Evolutionary conservation across 2,797 vertebrate genomes (phyloP).

Genomic region (Fratercula arctica): DNA sequence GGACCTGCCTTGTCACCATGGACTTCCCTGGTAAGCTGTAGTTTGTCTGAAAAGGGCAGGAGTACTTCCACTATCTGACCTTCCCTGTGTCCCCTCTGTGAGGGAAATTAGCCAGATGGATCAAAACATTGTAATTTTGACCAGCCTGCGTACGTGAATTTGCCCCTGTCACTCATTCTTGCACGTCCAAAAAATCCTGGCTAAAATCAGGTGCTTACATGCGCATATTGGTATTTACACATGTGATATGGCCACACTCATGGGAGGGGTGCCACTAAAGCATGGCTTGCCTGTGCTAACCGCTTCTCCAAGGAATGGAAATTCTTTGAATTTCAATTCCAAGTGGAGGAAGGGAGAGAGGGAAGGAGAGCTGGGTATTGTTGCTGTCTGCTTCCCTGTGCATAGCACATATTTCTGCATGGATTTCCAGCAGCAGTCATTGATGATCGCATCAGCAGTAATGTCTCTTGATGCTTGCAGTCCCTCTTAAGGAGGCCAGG

Average conservation of each 20-base stretch:
- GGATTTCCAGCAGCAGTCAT: slow-evolving; percentile 46
- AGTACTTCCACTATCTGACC: background rate
- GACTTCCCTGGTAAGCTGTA: background rate
- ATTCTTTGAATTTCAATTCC: background rate
- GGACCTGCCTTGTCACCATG: background rate
- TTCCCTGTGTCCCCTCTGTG: background rate
- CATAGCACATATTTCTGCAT: slow-evolving; percentile 25
- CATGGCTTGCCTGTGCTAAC: background rate
- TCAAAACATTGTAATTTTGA: background rate
- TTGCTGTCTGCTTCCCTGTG: slow-evolving; percentile 5
- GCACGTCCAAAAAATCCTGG: background rate
- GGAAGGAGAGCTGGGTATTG: background rate
- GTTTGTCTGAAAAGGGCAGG: background rate
- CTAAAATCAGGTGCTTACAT: background rate
- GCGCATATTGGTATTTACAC: background rate
- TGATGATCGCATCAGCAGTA: slow-evolving; percentile 3
- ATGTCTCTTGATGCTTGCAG: slow-evolving; percentile 25
- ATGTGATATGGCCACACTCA: background rate
- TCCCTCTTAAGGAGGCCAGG: slow-evolving; percentile 45
- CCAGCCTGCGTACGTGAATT: background rate
- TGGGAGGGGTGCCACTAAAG: background rate
- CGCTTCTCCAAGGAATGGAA: background rate
- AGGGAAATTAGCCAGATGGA: background rate
- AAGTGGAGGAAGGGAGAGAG: background rate
- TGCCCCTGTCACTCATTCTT: background rate